Evolutionary conservation across 1,140 invertebrate genomes (phyloP).

Genomic region (Cepaea nemoralis): DNA sequence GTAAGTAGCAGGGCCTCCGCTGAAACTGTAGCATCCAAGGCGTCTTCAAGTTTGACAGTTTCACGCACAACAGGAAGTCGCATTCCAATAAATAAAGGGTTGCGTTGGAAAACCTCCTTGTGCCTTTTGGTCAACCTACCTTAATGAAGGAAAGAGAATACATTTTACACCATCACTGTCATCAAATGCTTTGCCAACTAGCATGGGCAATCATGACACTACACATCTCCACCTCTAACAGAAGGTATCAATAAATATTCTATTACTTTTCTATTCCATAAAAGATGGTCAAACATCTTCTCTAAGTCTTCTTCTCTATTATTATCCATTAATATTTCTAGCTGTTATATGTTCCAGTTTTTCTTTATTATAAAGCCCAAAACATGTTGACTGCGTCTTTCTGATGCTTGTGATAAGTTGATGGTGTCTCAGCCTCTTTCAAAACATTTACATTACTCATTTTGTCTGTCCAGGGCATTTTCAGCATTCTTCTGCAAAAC

Average conservation of each 20-base stretch:
- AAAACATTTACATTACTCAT: too few relatives aligned
- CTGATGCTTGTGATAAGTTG: too few relatives aligned
- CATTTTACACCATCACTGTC: not conserved
- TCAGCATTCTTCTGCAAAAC: too few relatives aligned
- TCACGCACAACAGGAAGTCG: conserved; percentile 70
- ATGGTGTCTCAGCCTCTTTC: too few relatives aligned
- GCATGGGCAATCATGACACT: not conserved
- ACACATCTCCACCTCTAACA: not conserved
- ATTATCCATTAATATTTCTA: too few relatives aligned
- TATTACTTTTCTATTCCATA: not conserved
- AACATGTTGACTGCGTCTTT: too few relatives aligned
- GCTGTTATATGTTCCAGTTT: too few relatives aligned
- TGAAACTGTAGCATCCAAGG: conserved; percentile 74
- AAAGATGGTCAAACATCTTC: not conserved
- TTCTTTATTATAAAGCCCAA: too few relatives aligned
- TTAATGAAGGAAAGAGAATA: conserved; percentile 46
- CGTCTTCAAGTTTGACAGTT: conserved; percentile 69
- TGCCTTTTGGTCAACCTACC: conserved; percentile 75
- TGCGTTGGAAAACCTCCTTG: conserved; percentile 77
- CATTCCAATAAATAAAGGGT: conserved; percentile 74
- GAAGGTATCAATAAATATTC: not conserved
- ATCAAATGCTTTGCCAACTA: too few relatives aligned
- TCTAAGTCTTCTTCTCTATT: not conserved
- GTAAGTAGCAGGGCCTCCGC: conserved; percentile 74
- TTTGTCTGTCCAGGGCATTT: too few relatives aligned